A percentile compares a stretch with the other conserved stretches of the same genome.
Evolutionary conservation across 2,888 invertebrate species (phyloP).

Genomic region (Campopleginae sp.): DNA sequence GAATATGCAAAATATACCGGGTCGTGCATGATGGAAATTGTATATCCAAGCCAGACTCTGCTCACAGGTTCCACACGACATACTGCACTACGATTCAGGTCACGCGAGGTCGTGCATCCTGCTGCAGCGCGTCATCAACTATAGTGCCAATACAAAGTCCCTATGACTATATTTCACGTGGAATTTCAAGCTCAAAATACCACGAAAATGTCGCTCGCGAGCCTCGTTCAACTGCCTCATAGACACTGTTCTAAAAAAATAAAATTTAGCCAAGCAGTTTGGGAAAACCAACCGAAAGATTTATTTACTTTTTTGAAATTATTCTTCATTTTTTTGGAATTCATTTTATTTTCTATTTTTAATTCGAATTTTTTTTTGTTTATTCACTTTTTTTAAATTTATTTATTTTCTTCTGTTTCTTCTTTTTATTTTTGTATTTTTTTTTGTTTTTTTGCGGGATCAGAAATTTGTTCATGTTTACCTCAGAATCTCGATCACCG

Average conservation of each 20-base stretch:
- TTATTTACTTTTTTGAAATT: too few relatives aligned
- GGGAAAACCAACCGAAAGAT: background rate
- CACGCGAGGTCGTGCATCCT: constrained; percentile 61
- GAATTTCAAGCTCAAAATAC: background rate
- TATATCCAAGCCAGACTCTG: constrained; percentile 60
- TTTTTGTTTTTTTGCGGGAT: too few relatives aligned
- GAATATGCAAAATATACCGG: background rate
- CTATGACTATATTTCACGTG: background rate
- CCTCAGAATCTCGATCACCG: too few relatives aligned
- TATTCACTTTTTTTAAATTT: too few relatives aligned
- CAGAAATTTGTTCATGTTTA: too few relatives aligned
- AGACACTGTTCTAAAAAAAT: background rate
- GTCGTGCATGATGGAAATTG: background rate
- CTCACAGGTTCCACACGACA: constrained; percentile 60
- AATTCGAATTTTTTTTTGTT: too few relatives aligned
- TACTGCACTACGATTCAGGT: constrained; percentile 66
- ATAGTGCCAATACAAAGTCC: background rate
- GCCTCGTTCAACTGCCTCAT: background rate
- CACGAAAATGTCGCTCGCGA: background rate
- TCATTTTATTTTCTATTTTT: too few relatives aligned
- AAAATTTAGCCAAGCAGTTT: background rate
- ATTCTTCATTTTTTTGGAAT: too few relatives aligned
- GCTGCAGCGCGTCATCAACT: background rate
- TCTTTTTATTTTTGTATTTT: too few relatives aligned
- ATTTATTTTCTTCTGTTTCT: too few relatives aligned